phyloP scores from a whole-genome alignment of 2,113 vertebrate species.

The Phaethornis superciliosus region DNA sequence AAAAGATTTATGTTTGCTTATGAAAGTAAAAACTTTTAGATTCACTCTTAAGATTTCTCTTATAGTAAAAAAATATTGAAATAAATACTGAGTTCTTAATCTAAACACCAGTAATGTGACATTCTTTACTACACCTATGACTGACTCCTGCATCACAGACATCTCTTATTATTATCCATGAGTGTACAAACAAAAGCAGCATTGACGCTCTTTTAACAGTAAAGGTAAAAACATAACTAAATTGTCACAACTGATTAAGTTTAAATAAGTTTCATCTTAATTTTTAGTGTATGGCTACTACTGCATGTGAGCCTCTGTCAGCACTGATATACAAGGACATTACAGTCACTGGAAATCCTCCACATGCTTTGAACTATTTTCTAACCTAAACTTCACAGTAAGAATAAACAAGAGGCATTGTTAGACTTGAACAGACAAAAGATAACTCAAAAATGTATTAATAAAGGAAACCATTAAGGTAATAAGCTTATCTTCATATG shows the following conservation, averaged over 20 bases:
- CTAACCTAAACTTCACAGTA: neutral
- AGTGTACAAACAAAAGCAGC: neutral
- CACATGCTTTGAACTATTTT: neutral
- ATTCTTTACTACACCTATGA: neutral
- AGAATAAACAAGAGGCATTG: neutral
- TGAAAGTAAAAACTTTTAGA: neutral
- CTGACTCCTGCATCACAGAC: neutral
- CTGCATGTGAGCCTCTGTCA: neutral
- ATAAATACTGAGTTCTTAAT: neutral
- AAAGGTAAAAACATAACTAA: neutral
- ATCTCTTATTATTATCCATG: neutral
- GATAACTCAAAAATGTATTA: neutral
- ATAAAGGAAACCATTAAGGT: neutral
- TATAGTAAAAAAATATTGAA: neutral
- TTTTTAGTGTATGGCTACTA: neutral
- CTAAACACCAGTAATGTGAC: neutral
- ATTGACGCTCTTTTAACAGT: neutral
- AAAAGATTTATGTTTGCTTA: neutral
- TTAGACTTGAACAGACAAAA: neutral
- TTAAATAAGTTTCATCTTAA: neutral
- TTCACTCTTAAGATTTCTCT: neutral
- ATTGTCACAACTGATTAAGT: neutral
- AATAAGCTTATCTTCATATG: neutral
- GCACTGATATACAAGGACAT: rapidly evolving
- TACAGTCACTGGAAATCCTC: neutral